Evolutionary conservation across 2,888 invertebrate species (phyloP), one percentile per base, ranked within the genome.

Genomic region (Acleris literana): DNA sequence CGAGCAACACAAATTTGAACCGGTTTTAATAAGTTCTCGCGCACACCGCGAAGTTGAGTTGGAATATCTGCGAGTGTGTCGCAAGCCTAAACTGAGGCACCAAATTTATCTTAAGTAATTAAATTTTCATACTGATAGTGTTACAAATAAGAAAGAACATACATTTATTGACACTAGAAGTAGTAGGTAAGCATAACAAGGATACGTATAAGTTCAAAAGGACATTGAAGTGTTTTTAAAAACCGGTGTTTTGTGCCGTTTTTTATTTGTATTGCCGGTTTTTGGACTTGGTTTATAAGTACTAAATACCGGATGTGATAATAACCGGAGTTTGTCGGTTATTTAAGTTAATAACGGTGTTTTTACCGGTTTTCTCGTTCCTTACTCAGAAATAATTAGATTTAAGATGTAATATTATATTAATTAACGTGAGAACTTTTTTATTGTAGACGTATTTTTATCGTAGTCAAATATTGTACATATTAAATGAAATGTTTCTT

Each of bases 401-500:
- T 48, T 3, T 64, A 59, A 48, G 39, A 39, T 55, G 51, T 39
- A 60, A 43, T 33, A 51, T 51, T 18, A 59, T 60, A 54, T 25
- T 49, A 55, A 22, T 64, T 22, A 55, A 55, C 55, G 64, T 65
- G n/a, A 29, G 0, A 58, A 17, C 54, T 68, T 58, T 63, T 64
- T 51, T 63, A 64, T 59, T 49, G 51, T 63, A 63, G 57, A 22
- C 29, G 53, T 53, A 51, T 48, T 68, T 68, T 53, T 48, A 62
- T 69, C 56, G 11, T 63, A 63, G 58, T 44, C 17, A 11, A 69
- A 68, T 68, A 68, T 58, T 68, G 68, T 69, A 69, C 39, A 69
- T 69, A 69, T 54, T 68, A 68, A 68, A 51, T 56, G 49, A 69
- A 61, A 54, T 69, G 68, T 63, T 68, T 68, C 62, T 67, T 66